Evolutionary conservation across 1,140 invertebrate genomes (phyloP), one percentile per base, ranked within the genome.

Genomic region (Choristoneura fumiferana): DNA sequence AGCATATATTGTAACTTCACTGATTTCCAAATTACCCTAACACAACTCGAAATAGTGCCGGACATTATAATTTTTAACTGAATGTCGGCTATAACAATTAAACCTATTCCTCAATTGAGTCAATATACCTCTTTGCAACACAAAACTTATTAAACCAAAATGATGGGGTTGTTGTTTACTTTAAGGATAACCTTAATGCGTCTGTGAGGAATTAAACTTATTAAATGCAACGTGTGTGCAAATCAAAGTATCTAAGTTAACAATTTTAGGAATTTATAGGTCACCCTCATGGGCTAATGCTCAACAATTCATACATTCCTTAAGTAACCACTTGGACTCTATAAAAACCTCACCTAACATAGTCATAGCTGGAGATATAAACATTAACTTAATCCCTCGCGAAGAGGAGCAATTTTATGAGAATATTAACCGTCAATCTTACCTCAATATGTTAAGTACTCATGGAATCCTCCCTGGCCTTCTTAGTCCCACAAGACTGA

Each of bases 321-420:
- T 61, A 35, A 53, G 54, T 18, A 35, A 33, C 9, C 10, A 45
- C 12, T 36, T 61, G 43, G 18, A 54, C 5, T 35, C 4, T 17
- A 14, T 59, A 1, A 58, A 40, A 0, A 10, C 38, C 34, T 33
- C n/a, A 8, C 54, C 33, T 54, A 67, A 57, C 40, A 39, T 62
- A 10, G 54, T 60, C 4, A 60, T 62, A 34, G 43, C 58, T 1
- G 65, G 65, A 0, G 58, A 68, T 56, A 53, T 68, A 59, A 63
- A 68, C 15, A 68, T 64, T 10, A 60, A 64, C 49, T 45, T 64
- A 35, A 52, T 34, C n/a, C 2, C 33, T 3, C 58, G 58, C 8
- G n/a, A 54, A 36, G 1, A 36, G 34, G 34, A 54, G 5, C n/a
- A 13, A 36, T 5, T 13, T 36, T 34, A 18, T 40, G 57, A 58